Evolutionary conservation across 1,140 invertebrate species (phyloP), one percentile per base, ranked within the genome.

Genomic region (Dreissena polymorpha): DNA sequence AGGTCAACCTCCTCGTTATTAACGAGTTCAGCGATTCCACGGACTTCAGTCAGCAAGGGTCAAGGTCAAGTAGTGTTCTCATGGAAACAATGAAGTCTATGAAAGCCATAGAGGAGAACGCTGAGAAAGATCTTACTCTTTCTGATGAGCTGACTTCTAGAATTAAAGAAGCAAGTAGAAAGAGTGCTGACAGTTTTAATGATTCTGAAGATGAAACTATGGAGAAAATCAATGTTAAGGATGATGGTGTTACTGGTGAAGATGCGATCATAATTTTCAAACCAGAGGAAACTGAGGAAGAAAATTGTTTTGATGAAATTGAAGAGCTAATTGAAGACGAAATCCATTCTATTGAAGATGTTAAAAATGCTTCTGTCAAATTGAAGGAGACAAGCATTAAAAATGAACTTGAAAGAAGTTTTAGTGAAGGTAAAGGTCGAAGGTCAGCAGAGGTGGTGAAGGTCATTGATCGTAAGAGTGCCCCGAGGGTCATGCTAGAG

Each of bases 281-380:
- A n/a, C n/a, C 25, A 51, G 85, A 84, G 27, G 86, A 85, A 53
- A 49, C 74, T 0, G 73, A 82, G 25, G 86, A 72, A 23, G 69
- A 72, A 10, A 68, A 80, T 16, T 39, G 65, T 18, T n/a, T 55
- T 51, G 68, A 57, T n/a, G 78, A 80, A 53, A 71, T 80, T 64
- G 69, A 80, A 23, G 78, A 80, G 50, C 55, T 80, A 13, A 51
- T 80, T 29, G 69, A 53, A 53, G 78, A 80, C 27, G 78, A 80
- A 57, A 50, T 80, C 6, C 27, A 65, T 60, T 18, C 8, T 12
- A 49, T 71, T 60, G 77, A 79, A 18, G 63, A 60, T 60, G 67
- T 21, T 18, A 68, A 68, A 3, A 21, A 18, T 68, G 21, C 18
- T 68, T 2, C 67, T 39, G 67, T 27, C 25, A 27, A 39, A n/a